phyloP scores from a whole-genome alignment of 1,140 invertebrate species.

The Drosophila varians region DNA sequence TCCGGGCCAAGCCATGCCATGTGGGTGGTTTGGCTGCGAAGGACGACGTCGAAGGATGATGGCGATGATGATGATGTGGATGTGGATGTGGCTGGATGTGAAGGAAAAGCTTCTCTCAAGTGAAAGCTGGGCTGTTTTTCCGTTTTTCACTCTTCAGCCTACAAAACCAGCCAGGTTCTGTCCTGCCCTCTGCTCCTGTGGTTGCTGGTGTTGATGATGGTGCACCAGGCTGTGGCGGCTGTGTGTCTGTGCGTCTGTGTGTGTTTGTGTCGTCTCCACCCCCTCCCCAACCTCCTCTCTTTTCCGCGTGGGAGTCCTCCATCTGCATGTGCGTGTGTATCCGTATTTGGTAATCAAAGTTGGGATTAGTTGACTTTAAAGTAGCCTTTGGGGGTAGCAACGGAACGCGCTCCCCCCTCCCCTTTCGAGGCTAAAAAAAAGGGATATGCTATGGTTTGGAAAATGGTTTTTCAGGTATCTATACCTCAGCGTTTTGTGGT shows the following conservation, averaged over 20 bases:
- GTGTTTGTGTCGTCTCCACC: conserved; percentile 8
- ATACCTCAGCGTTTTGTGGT: too few relatives aligned
- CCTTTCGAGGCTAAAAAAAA: conserved; percentile 6
- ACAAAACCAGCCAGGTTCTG: too few relatives aligned
- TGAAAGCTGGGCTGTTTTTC: conserved; percentile 42
- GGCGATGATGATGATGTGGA: background rate
- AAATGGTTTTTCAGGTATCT: conserved; percentile 16
- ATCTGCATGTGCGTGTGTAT: conserved; percentile 2
- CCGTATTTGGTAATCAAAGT: conserved; percentile 47
- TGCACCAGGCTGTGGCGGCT: conserved; percentile 24
- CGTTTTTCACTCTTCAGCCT: conserved; percentile 2
- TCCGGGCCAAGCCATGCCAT: too few relatives aligned
- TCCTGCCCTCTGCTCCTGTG: background rate
- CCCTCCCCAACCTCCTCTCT: too few relatives aligned
- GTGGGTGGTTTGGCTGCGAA: conserved; percentile 17
- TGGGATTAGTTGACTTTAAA: conserved; percentile 58
- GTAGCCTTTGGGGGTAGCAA: conserved; percentile 41
- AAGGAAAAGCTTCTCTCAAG: conserved; percentile 40
- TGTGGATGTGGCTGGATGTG: background rate
- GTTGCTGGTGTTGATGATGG: conserved; percentile 44
- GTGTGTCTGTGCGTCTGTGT: too few relatives aligned
- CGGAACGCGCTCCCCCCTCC: background rate
- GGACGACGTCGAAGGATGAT: too few relatives aligned
- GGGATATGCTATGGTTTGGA: too few relatives aligned
- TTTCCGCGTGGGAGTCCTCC: background rate